Base-by-base conservation (phyloP, 2,888 invertebrate genomes). In the Ophion costatus region DNA sequence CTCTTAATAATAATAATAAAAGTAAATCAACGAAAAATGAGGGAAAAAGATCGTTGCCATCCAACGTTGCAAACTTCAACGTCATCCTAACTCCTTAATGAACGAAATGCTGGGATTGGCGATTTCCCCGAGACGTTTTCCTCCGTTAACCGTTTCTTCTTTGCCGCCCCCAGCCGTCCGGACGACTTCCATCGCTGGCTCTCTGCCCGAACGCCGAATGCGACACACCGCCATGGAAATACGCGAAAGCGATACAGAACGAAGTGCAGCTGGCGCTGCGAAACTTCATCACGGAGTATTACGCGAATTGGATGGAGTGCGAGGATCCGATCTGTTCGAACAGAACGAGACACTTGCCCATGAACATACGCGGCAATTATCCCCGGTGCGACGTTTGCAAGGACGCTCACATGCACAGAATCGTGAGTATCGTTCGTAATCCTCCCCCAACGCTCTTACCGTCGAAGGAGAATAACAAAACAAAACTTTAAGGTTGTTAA, bases 271-370 rank as follows among this genome's bases (percentile, higher is more conserved):
- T 96, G n/a, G 94, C 95, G 81, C 96, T 98, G 1, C 95, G 97
- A 57, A 93, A 94, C 67, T 96, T 95, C 89, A 95, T 98, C 77
- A 94, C 94, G 6, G 95, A 96, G 87, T 98, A 98, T 94, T 98
- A 98, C 91, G 94, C 95, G 92, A 96, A 97, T 82, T 96, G 96
- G 96, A 91, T 98, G 92, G 96, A 96, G 4, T 99, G 99, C 93
- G 98, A 98, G 93, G 98, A 98, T 95, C 97, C 98, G 0, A 96
- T 96, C 2, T 99, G 99, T 91, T 95, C 96, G 3, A 95, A 96
- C 90, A 96, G 96, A 85, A 97, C 96, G 0, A 95, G 95, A 77
- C 94, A 95, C 24, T 88, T 97, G 74, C 96, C 97, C 0, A 89
- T 95, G 61, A 91, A 92, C 71, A 95, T 96, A 87, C 92, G 92